A percentile compares a stretch with the other conserved stretches of the same genome.
These are phyloP conservation scores for Crotalus horridus DNA, from an alignment of 2,113 vertebrate genomes.

Conservation along the genomic window DNA sequence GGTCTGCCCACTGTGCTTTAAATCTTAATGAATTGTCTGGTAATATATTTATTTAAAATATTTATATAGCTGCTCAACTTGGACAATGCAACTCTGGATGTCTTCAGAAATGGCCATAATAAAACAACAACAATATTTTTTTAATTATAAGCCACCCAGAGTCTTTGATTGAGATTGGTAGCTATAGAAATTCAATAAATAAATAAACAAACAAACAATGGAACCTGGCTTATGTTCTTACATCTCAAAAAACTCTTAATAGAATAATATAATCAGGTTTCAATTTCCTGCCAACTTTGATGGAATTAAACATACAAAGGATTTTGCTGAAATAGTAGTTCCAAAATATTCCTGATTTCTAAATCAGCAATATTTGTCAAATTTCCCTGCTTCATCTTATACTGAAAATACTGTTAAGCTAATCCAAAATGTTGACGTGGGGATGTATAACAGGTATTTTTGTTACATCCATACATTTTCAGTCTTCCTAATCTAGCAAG, in stretches of 20 bases:
- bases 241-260: background rate
- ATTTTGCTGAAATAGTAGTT: background rate
- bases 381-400: background rate
- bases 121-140: background rate
- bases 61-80: background rate
- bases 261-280: background rate
- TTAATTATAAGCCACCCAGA: too few species aligned
- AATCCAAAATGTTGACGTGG: background rate
- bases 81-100: background rate
- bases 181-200: too few species aligned
- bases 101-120: background rate
- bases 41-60: background rate
- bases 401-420: background rate
- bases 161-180: too few species aligned
- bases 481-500: background rate
- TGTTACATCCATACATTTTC: background rate
- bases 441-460: background rate
- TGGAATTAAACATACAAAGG: background rate
- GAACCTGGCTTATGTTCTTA: background rate
- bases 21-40: background rate
- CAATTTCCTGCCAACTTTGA: background rate
- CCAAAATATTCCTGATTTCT: background rate
- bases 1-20: background rate
- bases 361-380: background rate
- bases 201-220: background rate